Base-by-base conservation (phyloP, 2,888 invertebrate species). In the Strigamia crassipes region DNA sequence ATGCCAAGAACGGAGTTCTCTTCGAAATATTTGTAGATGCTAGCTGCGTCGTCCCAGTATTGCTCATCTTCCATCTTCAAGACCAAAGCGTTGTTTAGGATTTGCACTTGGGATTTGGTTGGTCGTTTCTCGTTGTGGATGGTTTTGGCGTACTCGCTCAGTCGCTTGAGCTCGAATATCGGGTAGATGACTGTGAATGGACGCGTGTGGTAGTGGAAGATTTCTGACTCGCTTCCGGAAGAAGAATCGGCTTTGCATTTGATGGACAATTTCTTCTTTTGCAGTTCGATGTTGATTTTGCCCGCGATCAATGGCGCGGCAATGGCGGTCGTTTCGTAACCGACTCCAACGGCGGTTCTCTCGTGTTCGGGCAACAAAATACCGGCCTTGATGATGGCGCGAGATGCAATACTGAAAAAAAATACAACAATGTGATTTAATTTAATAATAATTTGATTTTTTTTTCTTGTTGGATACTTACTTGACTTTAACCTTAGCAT, bases 261-360 rank as follows among this genome's bases (percentile, higher is more conserved):
- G 21, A 61, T 23, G 61, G 61, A 61, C n/a, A 61, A 61, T 61
- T 61, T 61, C 61, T 61, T 18, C n/a, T 61, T 61, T 21, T 61
- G 21, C 61, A 61, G 5, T 61, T 61, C 21, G 18, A 61, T 23
- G 61, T 21, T 23, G 21, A 61, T 18, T 10, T 61, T 61, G 18
- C 61, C 61, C 2, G 61, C 10, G 18, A 61, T 61, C 61, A 61
- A 61, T 15, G 61, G 61, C 1, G 61, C 61, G n/a, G 61, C 61
- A 10, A 61, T 23, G 5, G 18, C 61, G 21, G 61, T 61, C 4
- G 61, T 61, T 18, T 61, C 61, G n/a, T 61, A 61, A 61, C 61
- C 61, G 23, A n/a, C 21, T 61, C 21, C 61, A 10, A 61, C 23
- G 18, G 18, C 23, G 10, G 61, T 21, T 5, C 9, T 61, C n/a